Evolutionary conservation across 2,113 vertebrate genomes (phyloP), one percentile per base, ranked within the genome.

Genomic region (Tylochromis polylepis): DNA sequence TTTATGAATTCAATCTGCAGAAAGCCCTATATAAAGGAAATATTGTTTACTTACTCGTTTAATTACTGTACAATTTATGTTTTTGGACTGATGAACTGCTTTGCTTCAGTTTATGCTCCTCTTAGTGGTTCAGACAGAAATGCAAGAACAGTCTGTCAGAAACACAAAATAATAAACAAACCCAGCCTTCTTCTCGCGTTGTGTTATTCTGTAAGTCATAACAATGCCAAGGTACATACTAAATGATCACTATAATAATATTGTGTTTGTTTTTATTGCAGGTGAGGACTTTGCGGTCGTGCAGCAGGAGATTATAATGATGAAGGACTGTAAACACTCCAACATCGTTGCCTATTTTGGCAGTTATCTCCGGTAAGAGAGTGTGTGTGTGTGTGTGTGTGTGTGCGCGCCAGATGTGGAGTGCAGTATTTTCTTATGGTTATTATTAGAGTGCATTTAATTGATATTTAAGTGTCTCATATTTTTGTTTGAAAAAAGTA

Each of bases 281-380:
- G 99, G 99, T 85, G 98, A 99, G 96, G 99, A 99, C 96, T 99
- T 99, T 97, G 98, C 97, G 81, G 98, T 99, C 92, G 98, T 99
- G 88, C 99, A 99, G 97, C 99, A 99, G 96, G 99, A 99, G 96
- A 99, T 99, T 90, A 97, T 99, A 91, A 99, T 99, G 98, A 99
- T 99, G 99, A 99, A 99, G 95, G 99, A 99, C 95, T 99, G 99
- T 96, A 99, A 99, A 96, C 98, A 99, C 96, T 97, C 97, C 87
- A 99, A 99, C 95, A 99, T 99, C 4, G 99, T 99, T 85, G 99
- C 99, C 92, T 99, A 99, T 94, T 99, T 99, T 95, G 99, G 99
- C 95, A 99, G 98, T 96, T 99, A 99, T 97, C 97, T 99, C 95
- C 97, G 98, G 98, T 99, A 96, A 91, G 90, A 86, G 55, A 59